A percentile compares a stretch with the other conserved stretches of the same genome.
Conservation (phyloP, 2,888 invertebrate genomes). For the Epinotia brunnichana region DNA sequence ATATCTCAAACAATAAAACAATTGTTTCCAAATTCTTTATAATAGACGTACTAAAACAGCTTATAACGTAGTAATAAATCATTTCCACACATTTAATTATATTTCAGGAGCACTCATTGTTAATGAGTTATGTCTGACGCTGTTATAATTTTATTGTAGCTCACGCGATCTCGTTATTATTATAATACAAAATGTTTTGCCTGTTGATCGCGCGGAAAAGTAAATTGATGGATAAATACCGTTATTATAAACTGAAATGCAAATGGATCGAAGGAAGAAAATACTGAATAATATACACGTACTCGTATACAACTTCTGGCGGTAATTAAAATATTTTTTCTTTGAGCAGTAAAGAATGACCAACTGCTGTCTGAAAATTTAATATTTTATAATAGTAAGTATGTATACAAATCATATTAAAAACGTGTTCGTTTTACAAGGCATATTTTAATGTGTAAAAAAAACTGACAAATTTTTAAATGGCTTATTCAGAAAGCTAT, state of each 20-base stretch:
- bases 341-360: neutral
- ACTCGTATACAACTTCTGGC: neutral
- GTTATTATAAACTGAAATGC: neutral
- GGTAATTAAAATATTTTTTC: neutral
- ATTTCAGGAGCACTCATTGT: constrained; percentile 37
- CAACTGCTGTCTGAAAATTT: neutral
- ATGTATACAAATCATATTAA: too few species aligned
- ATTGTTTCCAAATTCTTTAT: neutral
- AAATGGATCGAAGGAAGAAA: too few species aligned
- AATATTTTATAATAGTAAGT: too few species aligned
- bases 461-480: too few species aligned
- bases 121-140: constrained; percentile 37
- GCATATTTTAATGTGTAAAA: too few species aligned
- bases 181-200: constrained; percentile 6
- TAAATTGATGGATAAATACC: neutral
- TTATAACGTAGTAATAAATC: constrained; percentile 50
- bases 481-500: too few species aligned
- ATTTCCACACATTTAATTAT: constrained; percentile 41
- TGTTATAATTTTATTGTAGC: constrained; percentile 28
- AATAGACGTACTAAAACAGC: constrained; percentile 47
- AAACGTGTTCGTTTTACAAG: too few species aligned
- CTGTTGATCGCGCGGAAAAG: neutral
- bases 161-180: constrained; percentile 32
- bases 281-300: neutral
- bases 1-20: neutral